These are phyloP conservation scores for Columba guinea DNA, from an alignment of 2,797 vertebrate species.

Conservation along the genomic window DNA sequence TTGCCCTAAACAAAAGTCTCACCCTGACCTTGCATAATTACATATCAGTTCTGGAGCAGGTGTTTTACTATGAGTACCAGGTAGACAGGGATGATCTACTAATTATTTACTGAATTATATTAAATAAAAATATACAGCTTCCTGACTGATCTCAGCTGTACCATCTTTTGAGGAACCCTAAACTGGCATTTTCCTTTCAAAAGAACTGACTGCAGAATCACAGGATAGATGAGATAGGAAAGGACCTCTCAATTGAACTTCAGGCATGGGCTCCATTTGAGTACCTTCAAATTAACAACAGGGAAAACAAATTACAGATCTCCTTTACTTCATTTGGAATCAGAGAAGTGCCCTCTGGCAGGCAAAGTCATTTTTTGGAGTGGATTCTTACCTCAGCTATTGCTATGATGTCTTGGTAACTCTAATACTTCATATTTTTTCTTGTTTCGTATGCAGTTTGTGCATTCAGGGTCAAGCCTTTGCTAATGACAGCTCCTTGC, in stretches of 20 bases:
- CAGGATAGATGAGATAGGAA: not conserved
- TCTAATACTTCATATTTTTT: conserved; percentile 35
- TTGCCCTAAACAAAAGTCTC: not conserved
- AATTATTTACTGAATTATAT: not conserved
- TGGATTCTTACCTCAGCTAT: not conserved
- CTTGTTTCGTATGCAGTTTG: not conserved
- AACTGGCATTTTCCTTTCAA: not conserved
- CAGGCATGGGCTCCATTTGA: not conserved
- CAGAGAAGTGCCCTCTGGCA: not conserved
- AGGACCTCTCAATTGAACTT: not conserved
- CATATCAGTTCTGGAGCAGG: not conserved
- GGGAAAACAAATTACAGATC: not conserved
- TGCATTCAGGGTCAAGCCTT: conserved; percentile 33
- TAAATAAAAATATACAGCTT: not conserved
- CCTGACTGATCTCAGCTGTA: not conserved
- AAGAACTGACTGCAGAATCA: not conserved
- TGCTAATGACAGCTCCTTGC: not conserved
- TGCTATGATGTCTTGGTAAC: not conserved
- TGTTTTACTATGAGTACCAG: not conserved
- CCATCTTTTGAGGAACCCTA: not conserved
- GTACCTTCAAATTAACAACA: not conserved
- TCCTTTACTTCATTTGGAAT: not conserved
- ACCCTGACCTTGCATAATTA: not conserved
- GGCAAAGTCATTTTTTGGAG: conserved; percentile 19
- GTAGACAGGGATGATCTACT: not conserved